Evolutionary conservation across 2,888 invertebrate species (phyloP).

Genomic region (Limnephilus marmoratus): DNA sequence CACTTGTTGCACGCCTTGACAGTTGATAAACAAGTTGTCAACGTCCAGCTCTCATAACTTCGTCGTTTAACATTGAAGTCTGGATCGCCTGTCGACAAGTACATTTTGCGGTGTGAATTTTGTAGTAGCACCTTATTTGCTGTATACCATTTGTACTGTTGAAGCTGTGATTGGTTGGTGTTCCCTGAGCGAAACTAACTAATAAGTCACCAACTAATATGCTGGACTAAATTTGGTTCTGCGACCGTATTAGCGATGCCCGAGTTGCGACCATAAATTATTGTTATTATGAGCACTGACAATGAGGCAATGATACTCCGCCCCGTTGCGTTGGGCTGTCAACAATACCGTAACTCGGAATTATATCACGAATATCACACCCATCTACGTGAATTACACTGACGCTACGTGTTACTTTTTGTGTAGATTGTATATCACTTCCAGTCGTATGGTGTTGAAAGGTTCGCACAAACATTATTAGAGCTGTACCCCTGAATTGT

Average conservation of each 20-base stretch:
- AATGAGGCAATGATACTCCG: background rate
- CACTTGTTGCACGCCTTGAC: background rate
- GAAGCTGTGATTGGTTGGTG: background rate
- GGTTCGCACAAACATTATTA: background rate
- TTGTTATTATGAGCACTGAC: background rate
- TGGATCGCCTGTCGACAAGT: too few relatives aligned
- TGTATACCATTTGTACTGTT: background rate
- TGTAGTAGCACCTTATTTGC: too few relatives aligned
- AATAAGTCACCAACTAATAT: background rate
- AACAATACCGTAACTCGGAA: background rate
- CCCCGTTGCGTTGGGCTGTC: background rate
- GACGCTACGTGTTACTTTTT: background rate
- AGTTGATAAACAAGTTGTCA: background rate
- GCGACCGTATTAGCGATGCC: background rate
- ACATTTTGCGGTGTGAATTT: too few relatives aligned
- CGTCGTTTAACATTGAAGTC: background rate
- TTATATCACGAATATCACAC: background rate
- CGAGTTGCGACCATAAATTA: background rate
- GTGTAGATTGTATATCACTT: background rate
- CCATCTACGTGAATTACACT: background rate
- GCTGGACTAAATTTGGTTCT: background rate
- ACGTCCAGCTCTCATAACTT: background rate
- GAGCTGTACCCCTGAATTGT: background rate
- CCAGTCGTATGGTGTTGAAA: background rate
- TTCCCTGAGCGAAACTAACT: background rate